Base-by-base conservation (phyloP, 2,888 invertebrate genomes). In the Dynastes hyllus region DNA sequence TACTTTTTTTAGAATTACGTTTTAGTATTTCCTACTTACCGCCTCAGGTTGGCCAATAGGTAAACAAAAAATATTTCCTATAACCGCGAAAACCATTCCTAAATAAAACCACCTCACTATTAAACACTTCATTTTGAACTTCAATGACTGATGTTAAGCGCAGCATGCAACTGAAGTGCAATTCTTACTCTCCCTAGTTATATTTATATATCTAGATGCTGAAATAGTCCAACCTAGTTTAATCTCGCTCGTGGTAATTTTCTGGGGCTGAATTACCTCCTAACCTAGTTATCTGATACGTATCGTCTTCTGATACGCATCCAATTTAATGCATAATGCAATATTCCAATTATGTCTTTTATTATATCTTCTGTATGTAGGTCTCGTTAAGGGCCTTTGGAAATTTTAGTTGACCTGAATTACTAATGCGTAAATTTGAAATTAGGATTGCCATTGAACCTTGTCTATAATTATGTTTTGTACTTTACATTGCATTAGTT, bases 41-140 rank as follows among this genome's bases (percentile, higher is more conserved):
- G 82, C 80, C 70, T 84, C 84, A 27, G 84, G 82, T 71, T 81
- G 83, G 70, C 83, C 82, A 51, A 84, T 80, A 50, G 84, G 84
- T 55, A 78, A 61, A 51, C 73, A 73, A n/a, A 75, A 75, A 51
- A 78, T 55, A 58, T 73, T 58, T 45, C 69, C 76, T 22, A 80
- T 27, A 61, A 75, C 16, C 13, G 67, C 29, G 16, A 80, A 58
- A 65, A 80, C 61, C 55, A 75, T 51, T 58, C 55, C 77, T 16
- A 77, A 32, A 66, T 76, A 37, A 37, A 77, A 70, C 58, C 69
- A 81, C 78, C 76, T 70, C 70, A 70, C 71, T 32, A 29, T 58
- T 1, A 16, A 29, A 37, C 73, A 75, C 73, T 45, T 75, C 73
- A 75, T 75, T 61, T 45, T 50, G 27, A 69, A 69, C 51, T 51